phyloP scores from a whole-genome alignment of 1,140 invertebrate species.

The Archivesica marissinica region DNA sequence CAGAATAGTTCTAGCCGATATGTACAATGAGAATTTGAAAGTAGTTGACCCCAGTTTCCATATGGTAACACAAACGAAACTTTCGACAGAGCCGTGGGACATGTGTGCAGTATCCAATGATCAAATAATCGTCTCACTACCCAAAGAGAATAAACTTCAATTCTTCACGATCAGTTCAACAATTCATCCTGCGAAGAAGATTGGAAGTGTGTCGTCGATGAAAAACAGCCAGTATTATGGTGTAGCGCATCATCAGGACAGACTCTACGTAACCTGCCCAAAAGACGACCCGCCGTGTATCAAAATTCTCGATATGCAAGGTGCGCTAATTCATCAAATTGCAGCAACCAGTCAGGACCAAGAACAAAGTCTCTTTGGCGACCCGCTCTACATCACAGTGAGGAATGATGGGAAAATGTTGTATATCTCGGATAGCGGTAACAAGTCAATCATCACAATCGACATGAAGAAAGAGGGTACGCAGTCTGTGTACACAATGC shows the following conservation, averaged over 20 bases:
- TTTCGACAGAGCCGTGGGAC: constrained; percentile 54
- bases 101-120: constrained; percentile 22
- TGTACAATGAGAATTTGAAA: constrained; percentile 56
- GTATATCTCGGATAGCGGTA: constrained; percentile 57
- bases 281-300: constrained; percentile 45
- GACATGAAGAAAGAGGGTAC: constrained; percentile 2
- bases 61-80: constrained; percentile 54
- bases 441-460: constrained; percentile 41
- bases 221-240: constrained; percentile 57
- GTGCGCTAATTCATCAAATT: constrained; percentile 24
- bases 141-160: constrained; percentile 53
- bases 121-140: constrained; percentile 33
- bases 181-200: constrained; percentile 43
- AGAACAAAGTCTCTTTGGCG: constrained; percentile 47
- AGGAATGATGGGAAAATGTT: constrained; percentile 39
- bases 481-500: neutral
- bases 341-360: constrained; percentile 30
- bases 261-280: constrained; percentile 55
- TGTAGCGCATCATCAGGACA: constrained; percentile 27
- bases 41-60: constrained; percentile 30
- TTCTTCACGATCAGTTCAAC: constrained; percentile 50
- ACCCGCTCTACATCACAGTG: constrained; percentile 52
- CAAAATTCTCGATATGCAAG: constrained; percentile 53
- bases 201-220: neutral
- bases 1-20: constrained; percentile 45